Evolutionary conservation across 2,888 invertebrate species (phyloP), one percentile per base, ranked within the genome.

Genomic region (Diaprepes abbreviatus): DNA sequence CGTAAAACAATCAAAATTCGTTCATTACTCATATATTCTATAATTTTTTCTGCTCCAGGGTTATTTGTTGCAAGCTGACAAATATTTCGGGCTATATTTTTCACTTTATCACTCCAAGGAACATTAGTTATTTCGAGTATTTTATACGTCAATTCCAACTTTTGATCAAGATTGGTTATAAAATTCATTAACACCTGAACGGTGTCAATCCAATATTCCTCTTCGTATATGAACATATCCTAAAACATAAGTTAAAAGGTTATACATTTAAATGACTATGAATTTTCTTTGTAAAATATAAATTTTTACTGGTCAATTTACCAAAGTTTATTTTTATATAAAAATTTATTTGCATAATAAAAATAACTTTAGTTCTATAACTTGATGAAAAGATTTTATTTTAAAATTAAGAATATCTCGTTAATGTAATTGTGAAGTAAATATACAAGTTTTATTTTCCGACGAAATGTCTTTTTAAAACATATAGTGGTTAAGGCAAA

Each of bases 1-100:
- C 84, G 85, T 38, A 86, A 76, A 43, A 87, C 81, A 14, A 85
- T 75, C 74, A 85, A 84, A 48, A 82, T 81, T 0, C 84, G 80
- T 67, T 87, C 84, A 31, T 81, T 79, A 57, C 82, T 82, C 36
- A 82, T 76, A 67, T 84, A 81, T 16, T 79, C 74, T 71, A 76
- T 79, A 43, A 87, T 84, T 68, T 81, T 75, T 16, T 75, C 70
- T 4, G 83, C 82, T 33, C 84, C 72, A 9, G 79, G 79, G 77
- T 85, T 85, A 10, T 7, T 31, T 12, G 63, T 17, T 0, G 75
- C 73, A 66, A 79, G 77, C 50, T 77, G 70, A 17, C 79, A 69
- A 5, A 75, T 74, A 28, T 72, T 72, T 19, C 73, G 62, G 1
- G 78, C 79, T n/a, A 83, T 77, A 50, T 78, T 68, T 65, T 76